Conservation (phyloP, 2,797 vertebrate species). For the Acomys russatus region DNA sequence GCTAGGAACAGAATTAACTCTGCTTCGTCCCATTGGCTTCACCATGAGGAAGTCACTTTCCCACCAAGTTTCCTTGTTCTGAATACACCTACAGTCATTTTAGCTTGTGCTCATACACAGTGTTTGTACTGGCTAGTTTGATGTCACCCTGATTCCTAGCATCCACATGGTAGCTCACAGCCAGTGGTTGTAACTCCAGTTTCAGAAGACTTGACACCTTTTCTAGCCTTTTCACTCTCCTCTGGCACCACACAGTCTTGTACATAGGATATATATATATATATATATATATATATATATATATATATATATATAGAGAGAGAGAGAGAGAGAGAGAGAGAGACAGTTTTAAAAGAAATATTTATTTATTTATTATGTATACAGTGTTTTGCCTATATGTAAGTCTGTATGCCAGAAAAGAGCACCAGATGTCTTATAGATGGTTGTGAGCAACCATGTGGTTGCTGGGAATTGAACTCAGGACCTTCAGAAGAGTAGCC, state of each 20-base stretch:
- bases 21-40: background rate
- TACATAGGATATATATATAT: background rate
- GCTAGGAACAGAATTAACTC: background rate
- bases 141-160: background rate
- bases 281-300: no score
- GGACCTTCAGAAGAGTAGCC: no score
- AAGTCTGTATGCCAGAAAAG: no score
- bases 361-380: no score
- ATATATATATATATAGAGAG: no score
- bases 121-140: background rate
- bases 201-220: background rate
- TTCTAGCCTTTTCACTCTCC: background rate
- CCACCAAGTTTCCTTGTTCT: background rate
- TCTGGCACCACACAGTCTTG: background rate
- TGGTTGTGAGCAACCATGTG: no score
- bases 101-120: background rate
- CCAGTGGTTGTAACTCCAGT: background rate
- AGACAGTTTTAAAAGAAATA: no score
- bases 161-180: background rate
- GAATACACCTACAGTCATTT: slow-evolving; percentile 4
- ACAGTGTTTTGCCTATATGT: no score
- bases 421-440: no score
- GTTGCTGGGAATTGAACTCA: no score
- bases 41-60: background rate
- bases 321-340: no score